phyloP scores from a whole-genome alignment of 2,113 vertebrate species.

The Phyllostomus hastatus region DNA sequence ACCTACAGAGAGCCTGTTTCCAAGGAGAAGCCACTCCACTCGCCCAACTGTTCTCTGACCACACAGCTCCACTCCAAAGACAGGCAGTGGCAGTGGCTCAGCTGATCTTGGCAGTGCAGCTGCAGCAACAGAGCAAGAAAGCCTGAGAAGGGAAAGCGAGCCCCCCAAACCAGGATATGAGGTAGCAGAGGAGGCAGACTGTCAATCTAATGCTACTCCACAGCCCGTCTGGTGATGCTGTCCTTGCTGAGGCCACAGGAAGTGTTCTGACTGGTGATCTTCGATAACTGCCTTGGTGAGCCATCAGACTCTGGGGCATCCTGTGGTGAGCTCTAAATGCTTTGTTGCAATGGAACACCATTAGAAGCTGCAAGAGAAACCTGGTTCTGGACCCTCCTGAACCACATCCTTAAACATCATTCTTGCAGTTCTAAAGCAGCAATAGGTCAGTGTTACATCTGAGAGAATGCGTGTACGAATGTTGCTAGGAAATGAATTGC shows the following conservation, averaged over 20 bases:
- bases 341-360: neutral
- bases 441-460: no score
- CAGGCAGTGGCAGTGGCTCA: neutral
- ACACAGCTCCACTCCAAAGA: neutral
- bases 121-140: neutral
- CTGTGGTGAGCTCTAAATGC: neutral
- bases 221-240: neutral
- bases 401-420: neutral
- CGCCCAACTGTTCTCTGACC: neutral
- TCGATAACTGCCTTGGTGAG: neutral
- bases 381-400: neutral
- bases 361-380: neutral
- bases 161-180: neutral
- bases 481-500: neutral
- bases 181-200: neutral
- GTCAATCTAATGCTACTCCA: neutral
- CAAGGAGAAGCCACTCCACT: neutral
- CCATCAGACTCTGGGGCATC: neutral
- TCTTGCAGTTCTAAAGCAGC: neutral
- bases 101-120: neutral
- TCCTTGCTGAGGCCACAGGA: neutral
- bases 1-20: neutral
- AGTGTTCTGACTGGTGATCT: neutral
- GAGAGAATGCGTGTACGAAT: neutral
- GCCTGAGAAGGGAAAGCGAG: neutral